Base-by-base conservation (phyloP, 1,140 invertebrate genomes). In the Oncopeltus fasciatus region DNA sequence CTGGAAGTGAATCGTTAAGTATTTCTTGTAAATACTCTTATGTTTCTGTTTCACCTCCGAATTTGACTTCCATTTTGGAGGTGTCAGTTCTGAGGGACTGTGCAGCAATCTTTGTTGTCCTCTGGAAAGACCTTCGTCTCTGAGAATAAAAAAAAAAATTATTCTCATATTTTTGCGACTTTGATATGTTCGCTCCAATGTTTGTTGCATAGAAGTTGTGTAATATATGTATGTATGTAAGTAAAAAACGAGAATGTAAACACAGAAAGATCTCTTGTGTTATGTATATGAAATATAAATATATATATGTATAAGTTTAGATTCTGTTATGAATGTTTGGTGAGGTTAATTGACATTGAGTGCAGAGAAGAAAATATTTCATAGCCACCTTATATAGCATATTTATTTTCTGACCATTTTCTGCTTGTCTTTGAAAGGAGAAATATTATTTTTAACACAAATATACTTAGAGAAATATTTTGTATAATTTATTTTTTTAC, bases 91-190 rank as follows among this genome's bases (percentile, higher is more conserved):
- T 24, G 24, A 24, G 49, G 49, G 24, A 24, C 49, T 53, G 49
- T 24, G 49, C 18, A 24, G 24, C 24, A 14, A 24, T 53, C 49
- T 53, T 16, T 24, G 21, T 24, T 53, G 49, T 24, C 16, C 26
- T 24, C 2, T 24, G 21, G 49, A 24, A 26, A 26, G 24, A 14
- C 20, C 24, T 24, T 53, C 16, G 24, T 26, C 77, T 80, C n/a
- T 46, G 18, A 20, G 18, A 46, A 46, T 53, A 24, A 53, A 24
- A 53, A 53, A 24, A 2, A 14, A 24, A 53, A 24, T 24, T 24
- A 53, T 53, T 53, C 49, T 53, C 49, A 26, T 53, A 26, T 53
- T 53, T 53, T 53, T 24, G 49, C 5, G 49, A 24, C 49, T 24
- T 8, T 18, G 20, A 24, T 18, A 24, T 24, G 16, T 53, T 53